Conservation (phyloP, 2,113 vertebrate genomes). For the Paratilapia polleni region DNA sequence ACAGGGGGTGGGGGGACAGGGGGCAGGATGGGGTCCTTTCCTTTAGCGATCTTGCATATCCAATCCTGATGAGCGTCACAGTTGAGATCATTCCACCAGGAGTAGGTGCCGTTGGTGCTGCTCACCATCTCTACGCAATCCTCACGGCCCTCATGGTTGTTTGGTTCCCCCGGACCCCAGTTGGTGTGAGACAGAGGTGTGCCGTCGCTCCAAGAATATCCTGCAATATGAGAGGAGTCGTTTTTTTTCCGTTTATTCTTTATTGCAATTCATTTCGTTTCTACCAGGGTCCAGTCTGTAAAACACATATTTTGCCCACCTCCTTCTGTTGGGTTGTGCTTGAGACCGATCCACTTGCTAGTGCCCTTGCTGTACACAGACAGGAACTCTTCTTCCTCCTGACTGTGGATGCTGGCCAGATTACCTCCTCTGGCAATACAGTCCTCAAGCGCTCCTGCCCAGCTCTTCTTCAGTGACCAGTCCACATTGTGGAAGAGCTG, state of each 20-base stretch:
- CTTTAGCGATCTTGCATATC: constrained; percentile 81
- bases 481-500: constrained; percentile 79
- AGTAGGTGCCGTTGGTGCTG: constrained; percentile 70
- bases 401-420: constrained; percentile 79
- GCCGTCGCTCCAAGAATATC: constrained; percentile 80
- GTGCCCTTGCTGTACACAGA: constrained; percentile 70
- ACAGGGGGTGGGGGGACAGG: constrained; percentile 68
- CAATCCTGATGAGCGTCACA: constrained; percentile 83
- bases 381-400: constrained; percentile 77
- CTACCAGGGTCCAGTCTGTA: background rate
- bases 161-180: constrained; percentile 81
- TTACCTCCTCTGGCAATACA: constrained; percentile 73
- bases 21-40: constrained; percentile 70
- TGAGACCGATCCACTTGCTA: constrained; percentile 83
- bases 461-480: constrained; percentile 79
- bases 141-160: constrained; percentile 78
- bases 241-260: background rate
- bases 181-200: constrained; percentile 79
- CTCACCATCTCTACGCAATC: constrained; percentile 83
- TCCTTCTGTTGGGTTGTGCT: constrained; percentile 73
- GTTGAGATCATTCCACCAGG: constrained; percentile 83
- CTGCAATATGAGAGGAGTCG: constrained; percentile 30
- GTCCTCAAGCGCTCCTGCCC: constrained; percentile 76
- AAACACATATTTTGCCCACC: constrained; percentile 56
- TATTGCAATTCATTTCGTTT: background rate